Evolutionary conservation across 2,113 vertebrate genomes (phyloP), one percentile per base, ranked within the genome.

Genomic region (Mixornis gularis): DNA sequence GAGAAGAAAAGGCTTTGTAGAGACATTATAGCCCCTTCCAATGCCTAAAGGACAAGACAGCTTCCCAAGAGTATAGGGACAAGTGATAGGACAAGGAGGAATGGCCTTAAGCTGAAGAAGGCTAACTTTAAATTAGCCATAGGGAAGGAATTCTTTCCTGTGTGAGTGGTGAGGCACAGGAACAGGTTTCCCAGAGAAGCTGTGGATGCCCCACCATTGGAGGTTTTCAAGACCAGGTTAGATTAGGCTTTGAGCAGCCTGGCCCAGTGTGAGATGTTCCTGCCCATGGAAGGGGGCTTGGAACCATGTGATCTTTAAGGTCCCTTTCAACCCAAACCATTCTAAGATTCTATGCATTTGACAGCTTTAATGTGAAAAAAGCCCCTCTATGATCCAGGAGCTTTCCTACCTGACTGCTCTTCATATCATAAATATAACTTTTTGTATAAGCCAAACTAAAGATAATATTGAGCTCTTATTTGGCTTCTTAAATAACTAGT

Each of bases 241-340:
- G 17, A 51, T 4, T 0, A 1, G 15, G 10, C 38, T 80, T 25
- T 59, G 32, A 59, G 6, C 13, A 38, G 4, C 6, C 32, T 29
- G 8, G 27, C 8, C 51, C 20, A 24, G 7, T 14, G 24, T 10
- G 29, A 65, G 15, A 8, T 20, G 17, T 38, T 38, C 27, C 43
- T 73, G 18, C 8, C 25, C 15, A 29, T 13, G 15, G 27, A 12
- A n/a, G 7, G 5, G 21, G 3, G 1, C 1, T 24, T 52, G 44
- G 16, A 80, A 59, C 27, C 9, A 25, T 0, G 0, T 24, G 14
- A 38, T 43, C 13, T 51, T 73, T 40, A n/a, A 51, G 38, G 4
- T 20, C 19, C 5, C 10, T 52, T 80, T 16, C n/a, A 66, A 52
- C 10, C 8, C 8, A 66, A 52, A 66, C 12, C n/a, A n/a, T 44